phyloP scores from a whole-genome alignment of 2,888 invertebrate species.

The Caenorhabditis wallacei region DNA sequence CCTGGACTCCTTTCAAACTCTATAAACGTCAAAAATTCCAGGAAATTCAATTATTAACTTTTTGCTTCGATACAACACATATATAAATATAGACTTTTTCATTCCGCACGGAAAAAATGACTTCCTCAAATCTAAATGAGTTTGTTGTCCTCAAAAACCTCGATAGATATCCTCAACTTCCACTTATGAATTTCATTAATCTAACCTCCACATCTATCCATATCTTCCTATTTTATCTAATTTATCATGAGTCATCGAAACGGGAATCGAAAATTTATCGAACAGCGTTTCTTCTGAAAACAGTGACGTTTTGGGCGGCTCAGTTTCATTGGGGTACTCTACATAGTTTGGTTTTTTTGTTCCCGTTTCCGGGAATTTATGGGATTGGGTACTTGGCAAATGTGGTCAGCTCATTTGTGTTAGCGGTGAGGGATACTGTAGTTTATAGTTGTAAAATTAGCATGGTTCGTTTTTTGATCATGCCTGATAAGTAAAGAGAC shows the following conservation, averaged over 20 bases:
- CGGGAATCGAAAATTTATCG: not conserved
- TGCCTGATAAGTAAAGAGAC: no score
- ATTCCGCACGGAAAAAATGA: no score
- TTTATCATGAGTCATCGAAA: not conserved
- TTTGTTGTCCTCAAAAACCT: not conserved
- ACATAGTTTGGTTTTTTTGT: not conserved
- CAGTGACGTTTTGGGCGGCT: not conserved
- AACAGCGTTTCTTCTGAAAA: not conserved
- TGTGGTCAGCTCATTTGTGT: not conserved
- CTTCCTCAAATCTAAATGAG: not conserved
- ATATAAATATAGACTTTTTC: no score
- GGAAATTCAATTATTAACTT: no score
- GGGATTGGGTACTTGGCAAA: not conserved
- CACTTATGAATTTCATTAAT: conserved; percentile 7
- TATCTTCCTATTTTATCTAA: not conserved
- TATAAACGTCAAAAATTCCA: no score
- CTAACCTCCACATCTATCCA: not conserved
- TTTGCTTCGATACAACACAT: no score
- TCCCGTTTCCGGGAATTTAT: not conserved
- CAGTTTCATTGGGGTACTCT: not conserved
- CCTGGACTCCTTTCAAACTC: no score
- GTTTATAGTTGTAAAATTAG: no score
- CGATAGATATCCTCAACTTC: not conserved
- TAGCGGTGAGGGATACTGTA: not conserved
- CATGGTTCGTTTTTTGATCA: no score